Percentiles rank a stretch among this genome's conserved stretches.
Conservation (phyloP, 2,888 invertebrate species). For the Rhamphomyia laevipes region DNA sequence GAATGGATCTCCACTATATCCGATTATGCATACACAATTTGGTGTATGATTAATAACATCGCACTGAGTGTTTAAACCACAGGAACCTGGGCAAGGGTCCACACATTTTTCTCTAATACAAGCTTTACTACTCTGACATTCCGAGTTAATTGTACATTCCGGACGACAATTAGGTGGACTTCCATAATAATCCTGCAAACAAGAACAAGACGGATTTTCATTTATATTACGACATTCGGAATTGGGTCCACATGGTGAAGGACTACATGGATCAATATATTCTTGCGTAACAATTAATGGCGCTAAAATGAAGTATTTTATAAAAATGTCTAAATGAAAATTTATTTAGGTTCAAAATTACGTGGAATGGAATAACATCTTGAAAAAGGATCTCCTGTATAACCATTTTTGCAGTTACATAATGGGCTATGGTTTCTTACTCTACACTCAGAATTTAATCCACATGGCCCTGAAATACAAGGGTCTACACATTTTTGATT, state of each 20-base stretch:
- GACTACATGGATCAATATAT: constrained; percentile 48
- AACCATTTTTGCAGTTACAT: constrained; percentile 57
- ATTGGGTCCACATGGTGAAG: constrained; percentile 55
- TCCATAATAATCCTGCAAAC: constrained; percentile 50
- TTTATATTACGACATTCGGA: constrained; percentile 48
- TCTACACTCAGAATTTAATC: constrained; percentile 55
- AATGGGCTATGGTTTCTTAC: constrained; percentile 68
- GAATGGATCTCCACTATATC: constrained; percentile 44
- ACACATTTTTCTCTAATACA: constrained; percentile 57
- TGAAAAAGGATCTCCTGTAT: constrained; percentile 65
- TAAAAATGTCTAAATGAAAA: too few relatives aligned
- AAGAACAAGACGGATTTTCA: constrained; percentile 50
- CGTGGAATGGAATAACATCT: constrained; percentile 44
- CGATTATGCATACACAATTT: constrained; percentile 49
- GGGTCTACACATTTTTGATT: constrained; percentile 55
- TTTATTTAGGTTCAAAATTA: constrained; percentile 24
- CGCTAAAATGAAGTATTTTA: constrained; percentile 1
- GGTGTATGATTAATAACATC: constrained; percentile 55
- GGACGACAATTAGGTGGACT: constrained; percentile 57
- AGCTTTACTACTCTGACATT: constrained; percentile 54
- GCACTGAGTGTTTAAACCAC: constrained; percentile 49
- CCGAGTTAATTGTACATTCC: constrained; percentile 56
- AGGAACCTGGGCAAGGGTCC: constrained; percentile 59
- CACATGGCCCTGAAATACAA: constrained; percentile 50
- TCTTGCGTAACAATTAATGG: constrained; percentile 13